Base-by-base conservation (phyloP, 2,888 invertebrate species). In the Ochropacha duplaris region DNA sequence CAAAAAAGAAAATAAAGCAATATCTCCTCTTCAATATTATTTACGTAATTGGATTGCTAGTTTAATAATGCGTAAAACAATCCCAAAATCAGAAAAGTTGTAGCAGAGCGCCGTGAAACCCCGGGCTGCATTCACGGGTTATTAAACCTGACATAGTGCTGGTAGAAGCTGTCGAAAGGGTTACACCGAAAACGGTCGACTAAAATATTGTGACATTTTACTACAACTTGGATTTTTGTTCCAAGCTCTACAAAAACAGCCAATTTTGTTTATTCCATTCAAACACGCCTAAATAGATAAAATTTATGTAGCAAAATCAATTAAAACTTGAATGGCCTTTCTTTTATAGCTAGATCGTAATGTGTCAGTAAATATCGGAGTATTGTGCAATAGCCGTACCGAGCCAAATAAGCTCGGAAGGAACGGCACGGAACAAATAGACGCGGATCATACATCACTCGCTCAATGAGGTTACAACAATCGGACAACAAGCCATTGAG, bases 11-110 rank as follows among this genome's bases (percentile, higher is more conserved):
- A 65, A 61, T 71, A 68, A 72, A 76, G 72, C 63, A 67, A 59
- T 59, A 68, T 71, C 70, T 77, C 74, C 74, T 79, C 79, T 78
- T 84, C 79, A 79, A 84, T 81, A 76, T 84, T 82, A 85, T 86
- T 86, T 84, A 81, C 81, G 83, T 91, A 91, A 92, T 92, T 92
- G 90, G 69, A 87, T 90, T 89, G 92, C 82, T 81, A 80, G 86
- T 84, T 89, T 91, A 92, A 92, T 90, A 90, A 90, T 86, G 89
- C 91, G 91, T 88, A 85, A 90, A 91, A 92, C 90, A 91, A 90
- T 90, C 86, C 82, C 77, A 81, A 86, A 88, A 87, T 86, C 86
- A 83, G 87, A 86, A 90, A 89, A 91, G 81, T 84, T 78, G 79
- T 71, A 70, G 76, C 81, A 74, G 73, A 71, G 71, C 72, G 70